Evolutionary conservation across 2,888 invertebrate genomes (phyloP).

Genomic region (Syritta pipiens): DNA sequence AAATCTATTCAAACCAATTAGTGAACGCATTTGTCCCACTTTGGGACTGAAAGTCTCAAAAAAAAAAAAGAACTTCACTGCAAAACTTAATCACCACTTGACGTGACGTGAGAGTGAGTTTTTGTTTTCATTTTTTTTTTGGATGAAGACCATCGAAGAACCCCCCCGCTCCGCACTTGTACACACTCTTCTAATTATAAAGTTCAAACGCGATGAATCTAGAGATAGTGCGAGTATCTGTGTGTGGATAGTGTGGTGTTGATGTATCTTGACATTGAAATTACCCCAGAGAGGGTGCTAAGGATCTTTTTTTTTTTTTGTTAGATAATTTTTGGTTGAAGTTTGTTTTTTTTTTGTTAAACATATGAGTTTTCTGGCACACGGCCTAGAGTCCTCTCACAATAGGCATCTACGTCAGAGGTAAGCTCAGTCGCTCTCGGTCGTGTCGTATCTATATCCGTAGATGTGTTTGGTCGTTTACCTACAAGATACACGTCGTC

Average conservation of each 20-base stretch:
- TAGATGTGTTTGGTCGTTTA: constrained; percentile 39
- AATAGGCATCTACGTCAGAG: constrained; percentile 37
- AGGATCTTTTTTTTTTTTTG: constrained; percentile 21
- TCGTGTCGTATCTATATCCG: constrained; percentile 2
- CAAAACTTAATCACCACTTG: constrained; percentile 10
- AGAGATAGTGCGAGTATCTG: constrained; percentile 11
- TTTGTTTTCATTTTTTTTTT: no score
- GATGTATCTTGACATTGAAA: constrained; percentile 61
- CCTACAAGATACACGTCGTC: constrained; percentile 37
- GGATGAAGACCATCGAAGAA: no score
- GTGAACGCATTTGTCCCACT: no score
- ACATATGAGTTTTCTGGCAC: constrained; percentile 57
- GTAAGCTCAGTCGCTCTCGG: background rate
- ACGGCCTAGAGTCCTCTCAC: constrained; percentile 29
- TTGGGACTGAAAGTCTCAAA: background rate
- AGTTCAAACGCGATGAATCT: background rate
- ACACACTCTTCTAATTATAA: background rate
- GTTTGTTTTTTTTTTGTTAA: constrained; percentile 26
- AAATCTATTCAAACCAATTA: no score
- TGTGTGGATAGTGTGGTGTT: constrained; percentile 20
- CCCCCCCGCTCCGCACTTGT: no score
- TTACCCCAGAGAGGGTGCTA: constrained; percentile 29
- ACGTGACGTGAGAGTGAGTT: constrained; percentile 11
- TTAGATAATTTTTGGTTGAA: constrained; percentile 21
- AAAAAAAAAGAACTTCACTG: background rate